Evolutionary conservation across 2,113 vertebrate species (phyloP).

Genomic region (Nestor notabilis): DNA sequence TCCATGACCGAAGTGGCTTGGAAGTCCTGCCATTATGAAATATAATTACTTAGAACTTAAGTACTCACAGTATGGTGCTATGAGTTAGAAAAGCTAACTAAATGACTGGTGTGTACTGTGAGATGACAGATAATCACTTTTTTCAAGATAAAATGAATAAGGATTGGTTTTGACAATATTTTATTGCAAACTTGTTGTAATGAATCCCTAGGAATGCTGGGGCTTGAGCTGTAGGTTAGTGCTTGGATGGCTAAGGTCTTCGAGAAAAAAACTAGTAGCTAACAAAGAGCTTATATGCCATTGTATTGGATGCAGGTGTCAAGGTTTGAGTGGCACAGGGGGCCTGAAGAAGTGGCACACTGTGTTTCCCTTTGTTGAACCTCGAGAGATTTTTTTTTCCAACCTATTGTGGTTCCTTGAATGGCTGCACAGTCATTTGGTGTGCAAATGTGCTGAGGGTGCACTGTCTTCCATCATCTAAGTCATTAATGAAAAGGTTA

Average conservation of each 20-base stretch:
- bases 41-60: background rate
- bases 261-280: background rate
- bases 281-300: background rate
- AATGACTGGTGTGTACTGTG: background rate
- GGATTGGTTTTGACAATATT: background rate
- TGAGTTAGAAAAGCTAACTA: background rate
- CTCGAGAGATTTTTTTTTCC: background rate
- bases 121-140: background rate
- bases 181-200: background rate
- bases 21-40: background rate
- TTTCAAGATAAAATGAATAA: background rate
- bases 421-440: background rate
- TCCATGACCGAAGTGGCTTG: background rate
- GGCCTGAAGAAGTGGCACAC: accelerated
- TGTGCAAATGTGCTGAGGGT: accelerated
- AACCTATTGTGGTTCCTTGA: background rate
- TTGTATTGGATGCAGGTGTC: background rate
- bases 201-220: background rate
- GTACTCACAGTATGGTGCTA: background rate
- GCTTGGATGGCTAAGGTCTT: background rate
- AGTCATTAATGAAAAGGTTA: background rate
- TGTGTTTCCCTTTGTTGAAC: background rate
- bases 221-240: background rate
- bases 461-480: accelerated
- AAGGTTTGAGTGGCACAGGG: accelerated